Conservation (phyloP, 2,113 vertebrate genomes). For the Hepsetus odoe region DNA sequence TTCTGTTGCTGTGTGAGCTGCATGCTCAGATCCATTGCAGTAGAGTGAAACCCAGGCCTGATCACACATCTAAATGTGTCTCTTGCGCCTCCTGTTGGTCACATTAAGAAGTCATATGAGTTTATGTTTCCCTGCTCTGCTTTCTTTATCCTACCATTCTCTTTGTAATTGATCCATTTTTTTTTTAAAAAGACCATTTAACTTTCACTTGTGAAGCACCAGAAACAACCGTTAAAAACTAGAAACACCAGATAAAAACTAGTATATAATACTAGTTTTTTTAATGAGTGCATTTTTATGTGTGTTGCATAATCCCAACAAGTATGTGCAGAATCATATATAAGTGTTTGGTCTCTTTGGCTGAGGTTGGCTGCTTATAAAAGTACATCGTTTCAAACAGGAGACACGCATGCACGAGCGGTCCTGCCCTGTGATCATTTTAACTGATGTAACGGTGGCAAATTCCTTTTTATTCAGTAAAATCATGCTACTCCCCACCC, state of each 20-base stretch:
- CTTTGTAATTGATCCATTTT: too few relatives aligned
- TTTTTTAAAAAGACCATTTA: too few relatives aligned
- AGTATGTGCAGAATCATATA: constrained; percentile 12
- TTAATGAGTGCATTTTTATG: background rate
- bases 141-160: background rate
- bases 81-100: constrained; percentile 66
- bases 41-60: constrained; percentile 1
- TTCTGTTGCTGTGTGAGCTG: background rate
- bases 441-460: background rate
- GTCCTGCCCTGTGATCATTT: constrained; percentile 36
- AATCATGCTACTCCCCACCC: background rate
- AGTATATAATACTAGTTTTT: background rate
- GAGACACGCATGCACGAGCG: constrained; percentile 6
- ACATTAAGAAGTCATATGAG: background rate
- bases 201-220: too few relatives aligned
- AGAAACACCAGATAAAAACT: too few relatives aligned
- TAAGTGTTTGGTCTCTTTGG: constrained; percentile 17
- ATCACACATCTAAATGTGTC: background rate
- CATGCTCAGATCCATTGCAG: constrained; percentile 30
- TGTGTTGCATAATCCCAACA: constrained; percentile 13
- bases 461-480: background rate
- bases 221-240: too few relatives aligned
- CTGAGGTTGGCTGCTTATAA: constrained; percentile 24
- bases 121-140: background rate
- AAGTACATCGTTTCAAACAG: background rate